Base-by-base conservation (phyloP, 2,888 invertebrate genomes). In the Argyra leucocephala region DNA sequence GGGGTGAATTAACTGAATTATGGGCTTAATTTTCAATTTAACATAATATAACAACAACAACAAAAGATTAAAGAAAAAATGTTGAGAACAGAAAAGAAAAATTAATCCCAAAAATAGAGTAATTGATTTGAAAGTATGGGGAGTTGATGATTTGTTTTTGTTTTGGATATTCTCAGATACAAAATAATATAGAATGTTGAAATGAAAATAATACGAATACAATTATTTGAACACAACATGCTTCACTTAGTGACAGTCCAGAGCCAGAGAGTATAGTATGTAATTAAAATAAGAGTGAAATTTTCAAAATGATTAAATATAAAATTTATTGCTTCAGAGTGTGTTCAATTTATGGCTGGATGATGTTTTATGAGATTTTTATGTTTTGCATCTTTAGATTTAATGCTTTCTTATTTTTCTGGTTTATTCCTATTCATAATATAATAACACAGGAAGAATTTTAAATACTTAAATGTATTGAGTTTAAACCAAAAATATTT, bases 1-100 rank as follows among this genome's bases (percentile, higher is more conserved):
- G 48, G 48, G 48, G 48, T 48, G 48, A 48, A 48, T 48, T 18
- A 48, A 15, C 48, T 48, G 15, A 48, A 48, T 48, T 48, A 48
- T 48, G 48, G 48, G 48, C 48, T n/a, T 48, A 48, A 48, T 48
- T 48, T 48, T 18, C 15, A 48, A 48, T 48, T 48, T 48, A 48
- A n/a, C n/a, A n/a, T n/a, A n/a, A n/a, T n/a, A n/a, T n/a, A n/a
- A n/a, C 48, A 18, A 48, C 4, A 18, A 12, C 12, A 15, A 48
- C 48, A 48, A 48, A n/a, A 48, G 48, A 48, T 48, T 48, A 48
- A 31, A 10, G 31, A 31, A 31, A 31, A 31, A 31, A 31, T 31
- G 31, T 7, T 7, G 31, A 31, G 10, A 31, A 31, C 31, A 48
- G 48, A 48, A 48, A 48, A 12, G 31, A 31, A 31, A 31, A 31